Percentiles rank a stretch among this genome's conserved stretches.
phyloP scores from a whole-genome alignment of 2,797 vertebrate genomes.

The Cyprinella venusta region DNA sequence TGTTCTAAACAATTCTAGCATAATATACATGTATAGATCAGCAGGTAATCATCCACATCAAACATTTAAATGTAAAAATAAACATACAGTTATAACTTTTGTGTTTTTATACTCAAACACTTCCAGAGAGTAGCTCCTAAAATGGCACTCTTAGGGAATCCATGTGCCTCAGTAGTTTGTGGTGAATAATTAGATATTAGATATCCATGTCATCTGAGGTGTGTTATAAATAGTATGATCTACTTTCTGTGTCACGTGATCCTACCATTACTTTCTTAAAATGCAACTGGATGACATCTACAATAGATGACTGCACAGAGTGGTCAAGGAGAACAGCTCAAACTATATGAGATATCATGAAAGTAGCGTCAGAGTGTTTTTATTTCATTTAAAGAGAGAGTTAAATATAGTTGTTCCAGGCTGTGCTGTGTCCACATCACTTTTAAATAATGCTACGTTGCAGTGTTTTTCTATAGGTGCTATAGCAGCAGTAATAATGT shows the following conservation, averaged over 20 bases:
- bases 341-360: not conserved
- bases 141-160: conserved; percentile 6
- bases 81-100: not conserved
- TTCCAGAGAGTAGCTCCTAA: not conserved
- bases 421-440: not conserved
- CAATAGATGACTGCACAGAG: not conserved
- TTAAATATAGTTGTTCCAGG: not conserved
- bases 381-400: not conserved
- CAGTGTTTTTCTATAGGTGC: not conserved
- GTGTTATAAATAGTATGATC: conserved; percentile 46
- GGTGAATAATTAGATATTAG: conserved; percentile 36
- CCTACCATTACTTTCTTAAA: conserved; percentile 24
- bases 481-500: not conserved
- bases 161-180: not conserved
- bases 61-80: not conserved
- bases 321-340: conserved; percentile 12
- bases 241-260: conserved; percentile 33
- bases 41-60: not conserved
- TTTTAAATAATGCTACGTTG: not conserved
- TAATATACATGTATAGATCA: not conserved
- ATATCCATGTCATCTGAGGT: conserved; percentile 35
- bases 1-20: not conserved
- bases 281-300: conserved; percentile 20
- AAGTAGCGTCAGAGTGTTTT: not conserved
- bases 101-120: not conserved